A percentile compares a stretch with the other conserved stretches of the same genome.
These are phyloP conservation scores for Channa argus DNA, from an alignment of 2,113 vertebrate genomes.

Conservation along the genomic window DNA sequence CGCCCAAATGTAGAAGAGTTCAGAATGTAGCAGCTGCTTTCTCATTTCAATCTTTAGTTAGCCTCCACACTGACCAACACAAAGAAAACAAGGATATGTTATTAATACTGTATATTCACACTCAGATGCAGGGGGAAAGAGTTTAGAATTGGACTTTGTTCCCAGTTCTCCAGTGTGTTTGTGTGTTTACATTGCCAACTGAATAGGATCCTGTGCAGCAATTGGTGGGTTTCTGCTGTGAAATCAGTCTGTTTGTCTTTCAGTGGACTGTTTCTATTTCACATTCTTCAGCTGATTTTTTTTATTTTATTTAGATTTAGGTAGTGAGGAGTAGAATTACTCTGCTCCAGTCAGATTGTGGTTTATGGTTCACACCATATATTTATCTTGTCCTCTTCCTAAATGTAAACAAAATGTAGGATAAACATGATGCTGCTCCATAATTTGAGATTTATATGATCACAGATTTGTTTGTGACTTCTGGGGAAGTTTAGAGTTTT, in stretches of 20 bases:
- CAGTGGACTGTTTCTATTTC: slow-evolving; percentile 59
- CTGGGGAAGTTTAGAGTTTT: too few species aligned
- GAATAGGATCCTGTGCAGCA: slow-evolving; percentile 41
- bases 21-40: slow-evolving; percentile 2
- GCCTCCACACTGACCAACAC: slow-evolving; percentile 21
- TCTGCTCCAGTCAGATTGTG: not conserved
- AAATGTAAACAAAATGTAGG: too few species aligned
- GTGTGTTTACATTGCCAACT: slow-evolving; percentile 66
- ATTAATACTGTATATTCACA: slow-evolving; percentile 29
- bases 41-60: not conserved
- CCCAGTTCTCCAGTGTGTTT: slow-evolving; percentile 11
- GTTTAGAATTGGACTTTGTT: slow-evolving; percentile 55
- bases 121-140: slow-evolving; percentile 12
- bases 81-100: slow-evolving; percentile 17
- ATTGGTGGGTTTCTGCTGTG: slow-evolving; percentile 47
- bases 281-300: slow-evolving; percentile 50
- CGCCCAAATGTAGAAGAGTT: not conserved
- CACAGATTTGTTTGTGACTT: too few species aligned
- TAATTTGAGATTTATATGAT: too few species aligned
- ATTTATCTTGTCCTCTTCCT: too few species aligned
- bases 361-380: not conserved
- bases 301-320: slow-evolving; percentile 26
- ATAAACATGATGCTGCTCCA: too few species aligned
- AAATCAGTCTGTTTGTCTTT: slow-evolving; percentile 74
- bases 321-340: slow-evolving; percentile 22